Conservation (phyloP, 2,113 vertebrate species). For the Deroptyus accipitrinus region DNA sequence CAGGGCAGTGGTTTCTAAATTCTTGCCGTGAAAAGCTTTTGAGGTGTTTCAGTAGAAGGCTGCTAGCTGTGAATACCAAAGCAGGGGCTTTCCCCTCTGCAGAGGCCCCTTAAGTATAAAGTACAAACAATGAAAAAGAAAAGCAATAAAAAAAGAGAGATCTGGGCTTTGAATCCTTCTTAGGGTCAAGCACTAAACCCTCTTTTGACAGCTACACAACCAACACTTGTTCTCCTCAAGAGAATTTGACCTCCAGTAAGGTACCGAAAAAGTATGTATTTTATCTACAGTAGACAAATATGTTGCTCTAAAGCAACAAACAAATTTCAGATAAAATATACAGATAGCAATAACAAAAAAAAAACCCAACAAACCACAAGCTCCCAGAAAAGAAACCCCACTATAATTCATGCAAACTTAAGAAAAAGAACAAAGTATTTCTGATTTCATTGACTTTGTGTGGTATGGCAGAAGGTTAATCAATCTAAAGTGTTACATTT, state of each 20-base stretch:
- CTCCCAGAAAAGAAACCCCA: neutral
- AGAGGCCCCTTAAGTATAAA: constrained; percentile 65
- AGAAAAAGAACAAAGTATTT: neutral
- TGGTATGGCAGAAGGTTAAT: constrained; percentile 17
- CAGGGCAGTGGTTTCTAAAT: neutral
- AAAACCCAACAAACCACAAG: neutral
- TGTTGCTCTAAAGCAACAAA: constrained; percentile 14
- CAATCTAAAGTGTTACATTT: constrained; percentile 17
- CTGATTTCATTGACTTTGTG: constrained; percentile 39
- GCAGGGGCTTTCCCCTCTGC: constrained; percentile 3
- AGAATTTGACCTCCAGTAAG: constrained; percentile 74
- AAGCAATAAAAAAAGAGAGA: constrained; percentile 73
- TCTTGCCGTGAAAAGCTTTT: neutral
- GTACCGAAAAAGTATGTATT: constrained; percentile 71
- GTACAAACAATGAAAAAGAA: constrained; percentile 77
- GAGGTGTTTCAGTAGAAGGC: constrained; percentile 17
- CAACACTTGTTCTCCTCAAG: constrained; percentile 81
- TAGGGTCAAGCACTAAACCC: constrained; percentile 78
- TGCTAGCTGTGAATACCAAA: constrained; percentile 64
- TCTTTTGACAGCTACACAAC: constrained; percentile 78
- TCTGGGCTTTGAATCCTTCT: constrained; percentile 77
- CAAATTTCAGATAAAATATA: constrained; percentile 30
- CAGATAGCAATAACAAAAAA: neutral
- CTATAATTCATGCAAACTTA: neutral
- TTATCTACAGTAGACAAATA: constrained; percentile 8